Percentiles rank a stretch among this genome's conserved stretches.
phyloP scores from a whole-genome alignment of 2,888 invertebrate genomes.

The Anoplius nigerrimus region DNA sequence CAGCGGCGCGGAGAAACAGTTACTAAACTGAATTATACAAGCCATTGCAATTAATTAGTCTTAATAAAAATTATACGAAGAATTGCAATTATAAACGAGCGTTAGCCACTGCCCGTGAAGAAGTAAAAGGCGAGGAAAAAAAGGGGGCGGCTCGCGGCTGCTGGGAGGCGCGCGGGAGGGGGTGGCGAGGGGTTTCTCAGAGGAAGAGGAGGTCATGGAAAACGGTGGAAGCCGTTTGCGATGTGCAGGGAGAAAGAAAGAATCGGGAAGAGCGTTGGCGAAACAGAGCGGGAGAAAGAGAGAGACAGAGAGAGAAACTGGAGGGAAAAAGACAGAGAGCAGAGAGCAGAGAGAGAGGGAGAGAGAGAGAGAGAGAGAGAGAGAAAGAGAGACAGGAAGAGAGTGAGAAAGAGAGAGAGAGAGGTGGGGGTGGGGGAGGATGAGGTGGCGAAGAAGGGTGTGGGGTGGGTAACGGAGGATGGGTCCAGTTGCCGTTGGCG shows the following conservation, averaged over 20 bases:
- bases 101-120: slow-evolving; percentile 31
- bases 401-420: slow-evolving; percentile 36
- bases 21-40: slow-evolving; percentile 66
- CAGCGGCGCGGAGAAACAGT: slow-evolving; percentile 25
- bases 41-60: slow-evolving; percentile 74
- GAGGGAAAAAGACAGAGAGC: slow-evolving; percentile 35
- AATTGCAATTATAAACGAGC: slow-evolving; percentile 70
- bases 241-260: slow-evolving; percentile 42
- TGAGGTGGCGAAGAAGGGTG: slow-evolving; percentile 17
- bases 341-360: slow-evolving; percentile 28
- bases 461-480: slow-evolving; percentile 34
- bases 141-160: neutral
- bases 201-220: slow-evolving; percentile 37
- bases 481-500: slow-evolving; percentile 60
- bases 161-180: slow-evolving; percentile 15
- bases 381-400: slow-evolving; percentile 42
- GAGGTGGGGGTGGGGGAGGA: slow-evolving; percentile 21
- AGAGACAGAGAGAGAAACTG: slow-evolving; percentile 30
- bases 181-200: slow-evolving; percentile 14
- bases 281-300: slow-evolving; percentile 40
- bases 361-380: no score
- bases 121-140: neutral
- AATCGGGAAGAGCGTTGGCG: slow-evolving; percentile 32
- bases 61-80: slow-evolving; percentile 73
- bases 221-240: slow-evolving; percentile 53